Evolutionary conservation across 1,140 invertebrate species (phyloP), one percentile per base, ranked within the genome.

Genomic region (Brachionus angularis): DNA sequence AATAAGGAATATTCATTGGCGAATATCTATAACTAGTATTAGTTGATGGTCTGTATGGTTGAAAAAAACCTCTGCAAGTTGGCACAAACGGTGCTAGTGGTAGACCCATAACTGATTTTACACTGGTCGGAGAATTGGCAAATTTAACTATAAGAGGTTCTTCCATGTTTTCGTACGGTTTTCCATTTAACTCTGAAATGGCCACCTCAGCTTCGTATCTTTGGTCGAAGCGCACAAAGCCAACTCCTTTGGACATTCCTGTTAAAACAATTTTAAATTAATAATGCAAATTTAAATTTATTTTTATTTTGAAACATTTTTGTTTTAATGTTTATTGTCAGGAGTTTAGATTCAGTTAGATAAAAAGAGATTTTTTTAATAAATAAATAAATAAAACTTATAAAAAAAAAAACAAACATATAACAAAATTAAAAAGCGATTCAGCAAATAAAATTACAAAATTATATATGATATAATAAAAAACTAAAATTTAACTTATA

Each of bases 121-220:
- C 47, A n/a, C 47, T 73, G 70, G 77, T 82, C 5, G 81, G 84
- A 49, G 80, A 97, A 83, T 98, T 98, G 73, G 96, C 96, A 83
- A 99, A 98, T 84, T 99, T 98, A 73, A 99, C 96, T 36, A 93
- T 96, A 76, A 99, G 96, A 36, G 93, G 92, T 82, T 98, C 95
- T 71, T 90, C 89, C 53, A 91, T 91, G 36, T 76, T 82, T 91
- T 94, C 55, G 90, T 95, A 84, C 49, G 95, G 91, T 74, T 91
- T 93, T 72, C 96, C 95, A 81, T 98, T 96, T 75, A 98, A 84
- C 83, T 97, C 92, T 80, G 96, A 91, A 75, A 98, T 98, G 25
- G 96, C 96, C 46, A 90, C 85, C 81, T 99, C 96, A 4, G 96
- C 96, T 83, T 98, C 95, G 74, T 91, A 86, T 71, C 94, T 88